phyloP scores from a whole-genome alignment of 2,797 vertebrate genomes.

The Denticeps clupeoides region DNA sequence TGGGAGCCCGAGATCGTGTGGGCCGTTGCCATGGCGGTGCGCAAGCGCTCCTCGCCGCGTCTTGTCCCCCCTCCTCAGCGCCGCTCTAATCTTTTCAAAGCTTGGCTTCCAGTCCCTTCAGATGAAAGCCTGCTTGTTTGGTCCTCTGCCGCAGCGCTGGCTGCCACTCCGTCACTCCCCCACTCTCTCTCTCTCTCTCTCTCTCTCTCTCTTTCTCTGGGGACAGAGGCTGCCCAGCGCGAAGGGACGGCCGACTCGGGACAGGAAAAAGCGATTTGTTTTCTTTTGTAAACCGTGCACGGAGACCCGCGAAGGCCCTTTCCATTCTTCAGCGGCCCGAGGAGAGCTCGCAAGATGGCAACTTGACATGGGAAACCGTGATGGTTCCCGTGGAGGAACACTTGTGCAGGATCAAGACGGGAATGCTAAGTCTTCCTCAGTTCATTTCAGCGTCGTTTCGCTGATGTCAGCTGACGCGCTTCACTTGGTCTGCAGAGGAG shows the following conservation, averaged over 20 bases:
- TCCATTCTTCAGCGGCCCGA: conserved; percentile 33
- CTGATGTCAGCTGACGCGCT: not conserved
- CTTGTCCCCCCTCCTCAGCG: conserved; percentile 45
- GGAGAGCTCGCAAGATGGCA: conserved; percentile 32
- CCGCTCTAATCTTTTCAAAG: conserved; percentile 62
- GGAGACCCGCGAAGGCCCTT: conserved; percentile 36
- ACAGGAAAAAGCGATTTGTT: conserved; percentile 31
- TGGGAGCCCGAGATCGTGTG: conserved; percentile 31
- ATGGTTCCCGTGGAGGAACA: conserved; percentile 5
- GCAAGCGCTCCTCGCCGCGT: conserved; percentile 43
- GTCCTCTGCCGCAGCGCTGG: conserved; percentile 45
- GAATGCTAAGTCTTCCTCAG: conserved; percentile 32
- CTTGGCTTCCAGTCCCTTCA: conserved; percentile 44
- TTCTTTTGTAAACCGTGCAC: conserved; percentile 27
- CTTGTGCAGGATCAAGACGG: conserved; percentile 14
- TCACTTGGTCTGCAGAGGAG: not conserved
- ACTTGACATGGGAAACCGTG: conserved; percentile 11
- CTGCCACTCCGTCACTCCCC: conserved; percentile 40
- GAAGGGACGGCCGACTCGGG: too few species aligned
- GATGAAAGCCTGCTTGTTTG: conserved; percentile 54
- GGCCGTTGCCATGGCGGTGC: conserved; percentile 52
- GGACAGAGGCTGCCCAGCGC: too few species aligned
- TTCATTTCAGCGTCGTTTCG: conserved; percentile 16
- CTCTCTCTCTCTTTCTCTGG: too few species aligned
- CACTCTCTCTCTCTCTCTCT: conserved; percentile 31